phyloP scores from a whole-genome alignment of 1,140 invertebrate genomes.

The Caenorhabditis brenneri region DNA sequence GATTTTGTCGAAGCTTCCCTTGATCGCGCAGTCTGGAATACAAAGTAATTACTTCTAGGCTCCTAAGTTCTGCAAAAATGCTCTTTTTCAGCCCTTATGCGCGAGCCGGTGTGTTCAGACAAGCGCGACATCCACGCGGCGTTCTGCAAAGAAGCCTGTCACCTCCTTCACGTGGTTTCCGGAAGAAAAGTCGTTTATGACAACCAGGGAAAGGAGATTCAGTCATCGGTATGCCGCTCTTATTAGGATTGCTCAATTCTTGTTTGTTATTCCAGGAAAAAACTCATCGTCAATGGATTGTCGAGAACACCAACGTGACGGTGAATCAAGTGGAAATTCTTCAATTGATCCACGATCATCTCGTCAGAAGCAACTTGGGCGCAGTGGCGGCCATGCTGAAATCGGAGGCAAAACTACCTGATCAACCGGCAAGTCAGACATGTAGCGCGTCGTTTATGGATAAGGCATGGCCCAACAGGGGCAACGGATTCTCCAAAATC shows the following conservation, averaged over 20 bases:
- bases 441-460: slow-evolving; percentile 55
- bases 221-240: not conserved
- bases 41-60: slow-evolving; percentile 76
- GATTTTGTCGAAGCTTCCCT: slow-evolving; percentile 91
- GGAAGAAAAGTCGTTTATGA: slow-evolving; percentile 79
- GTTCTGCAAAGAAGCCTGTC: slow-evolving; percentile 92
- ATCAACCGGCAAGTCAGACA: slow-evolving; percentile 58
- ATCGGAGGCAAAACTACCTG: slow-evolving; percentile 63
- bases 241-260: no score
- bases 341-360: slow-evolving; percentile 88
- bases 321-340: slow-evolving; percentile 90
- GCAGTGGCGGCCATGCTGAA: slow-evolving; percentile 59
- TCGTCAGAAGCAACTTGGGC: slow-evolving; percentile 78
- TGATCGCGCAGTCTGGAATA: slow-evolving; percentile 90
- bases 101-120: slow-evolving; percentile 92
- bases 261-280: slow-evolving; percentile 56
- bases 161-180: slow-evolving; percentile 84
- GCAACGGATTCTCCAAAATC: slow-evolving; percentile 41
- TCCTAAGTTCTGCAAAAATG: slow-evolving; percentile 15
- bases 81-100: slow-evolving; percentile 80
- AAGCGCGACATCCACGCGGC: slow-evolving; percentile 90
- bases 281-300: slow-evolving; percentile 79
- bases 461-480: slow-evolving; percentile 40
- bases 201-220: not conserved
- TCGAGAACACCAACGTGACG: slow-evolving; percentile 90